Conservation (phyloP, 2,113 vertebrate genomes). For the Actinemys pallida region DNA sequence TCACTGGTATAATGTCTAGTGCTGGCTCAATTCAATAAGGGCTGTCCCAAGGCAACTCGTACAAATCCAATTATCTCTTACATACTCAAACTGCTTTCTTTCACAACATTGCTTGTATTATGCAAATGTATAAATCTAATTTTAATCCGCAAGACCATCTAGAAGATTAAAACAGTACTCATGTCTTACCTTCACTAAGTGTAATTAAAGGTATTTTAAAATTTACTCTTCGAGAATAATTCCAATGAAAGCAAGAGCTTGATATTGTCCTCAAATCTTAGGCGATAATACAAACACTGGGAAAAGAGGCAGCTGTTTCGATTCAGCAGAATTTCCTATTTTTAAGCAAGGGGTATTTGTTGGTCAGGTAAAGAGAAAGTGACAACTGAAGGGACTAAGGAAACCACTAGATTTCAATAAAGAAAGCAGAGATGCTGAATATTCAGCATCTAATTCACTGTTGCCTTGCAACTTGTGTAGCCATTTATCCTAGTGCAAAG, state of each 20-base stretch:
- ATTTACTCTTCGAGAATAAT: constrained; percentile 29
- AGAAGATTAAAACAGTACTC: constrained; percentile 77
- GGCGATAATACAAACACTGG: not conserved
- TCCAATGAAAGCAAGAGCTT: not conserved
- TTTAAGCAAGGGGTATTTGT: not conserved
- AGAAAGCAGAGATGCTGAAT: constrained; percentile 15
- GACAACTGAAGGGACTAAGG: not conserved
- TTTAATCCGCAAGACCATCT: constrained; percentile 76
- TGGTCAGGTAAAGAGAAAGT: not conserved
- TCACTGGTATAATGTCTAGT: constrained; percentile 31
- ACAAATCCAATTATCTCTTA: constrained; percentile 77
- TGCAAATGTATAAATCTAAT: constrained; percentile 80
- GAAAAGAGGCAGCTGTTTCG: not conserved
- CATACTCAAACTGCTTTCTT: constrained; percentile 65
- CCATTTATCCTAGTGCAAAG: constrained; percentile 16
- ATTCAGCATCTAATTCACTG: not conserved
- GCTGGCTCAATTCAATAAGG: constrained; percentile 53
- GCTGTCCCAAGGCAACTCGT: constrained; percentile 52
- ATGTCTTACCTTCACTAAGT: constrained; percentile 74
- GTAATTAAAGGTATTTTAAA: constrained; percentile 81
- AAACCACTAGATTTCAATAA: not conserved
- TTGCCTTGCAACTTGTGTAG: constrained; percentile 11
- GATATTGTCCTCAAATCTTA: not conserved
- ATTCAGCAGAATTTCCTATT: not conserved
- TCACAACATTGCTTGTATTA: constrained; percentile 82